Evolutionary conservation across 2,888 invertebrate species (phyloP).

Genomic region (Theristus sp.): DNA sequence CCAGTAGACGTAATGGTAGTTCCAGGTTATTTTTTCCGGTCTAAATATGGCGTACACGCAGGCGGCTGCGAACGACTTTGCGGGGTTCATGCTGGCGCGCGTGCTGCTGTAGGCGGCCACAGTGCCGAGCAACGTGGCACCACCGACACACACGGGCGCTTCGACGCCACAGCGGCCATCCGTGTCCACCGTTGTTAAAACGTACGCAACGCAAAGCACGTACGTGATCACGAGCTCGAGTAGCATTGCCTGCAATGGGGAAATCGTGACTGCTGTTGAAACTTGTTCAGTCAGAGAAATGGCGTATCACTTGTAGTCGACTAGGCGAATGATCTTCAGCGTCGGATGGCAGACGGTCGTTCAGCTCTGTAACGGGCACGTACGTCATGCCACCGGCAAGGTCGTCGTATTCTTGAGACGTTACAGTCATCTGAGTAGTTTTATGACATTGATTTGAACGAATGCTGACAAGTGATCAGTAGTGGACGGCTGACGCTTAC

Average conservation of each 20-base stretch:
- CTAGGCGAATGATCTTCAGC: not conserved
- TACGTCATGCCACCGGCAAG: not conserved
- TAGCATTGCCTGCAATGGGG: not conserved
- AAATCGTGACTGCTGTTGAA: not conserved
- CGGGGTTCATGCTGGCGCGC: not conserved
- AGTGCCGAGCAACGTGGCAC: not conserved
- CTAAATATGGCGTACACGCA: not conserved
- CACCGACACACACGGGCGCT: not conserved
- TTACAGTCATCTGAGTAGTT: not conserved
- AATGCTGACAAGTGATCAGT: no score
- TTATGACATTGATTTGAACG: no score
- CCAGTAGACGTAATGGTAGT: slow-evolving; percentile 4
- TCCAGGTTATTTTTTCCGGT: not conserved
- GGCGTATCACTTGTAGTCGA: not conserved
- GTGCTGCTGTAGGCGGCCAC: not conserved
- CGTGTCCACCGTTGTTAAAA: not conserved
- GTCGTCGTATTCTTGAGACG: not conserved
- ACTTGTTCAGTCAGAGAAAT: no score
- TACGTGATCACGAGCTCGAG: not conserved
- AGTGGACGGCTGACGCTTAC: slow-evolving; percentile 9
- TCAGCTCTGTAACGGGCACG: not conserved
- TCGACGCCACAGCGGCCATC: not conserved
- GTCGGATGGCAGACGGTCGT: not conserved
- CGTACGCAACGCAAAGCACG: not conserved
- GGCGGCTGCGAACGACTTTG: not conserved